Evolutionary conservation across 1,140 invertebrate species (phyloP).

Genomic region (Cherax destructor): DNA sequence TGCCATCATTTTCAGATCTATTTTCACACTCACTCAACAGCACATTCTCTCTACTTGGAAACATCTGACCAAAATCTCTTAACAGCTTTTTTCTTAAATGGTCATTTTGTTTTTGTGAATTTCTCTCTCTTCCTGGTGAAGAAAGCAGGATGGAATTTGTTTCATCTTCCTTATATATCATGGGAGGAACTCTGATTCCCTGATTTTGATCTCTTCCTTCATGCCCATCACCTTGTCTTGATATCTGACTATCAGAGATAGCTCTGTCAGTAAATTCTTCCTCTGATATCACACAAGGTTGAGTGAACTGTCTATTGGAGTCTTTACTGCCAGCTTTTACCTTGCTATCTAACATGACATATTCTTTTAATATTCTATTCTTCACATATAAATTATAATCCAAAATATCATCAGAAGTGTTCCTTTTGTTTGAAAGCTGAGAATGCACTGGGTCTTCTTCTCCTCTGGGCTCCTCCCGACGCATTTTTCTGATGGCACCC

Average conservation of each 20-base stretch:
- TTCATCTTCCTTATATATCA: not conserved
- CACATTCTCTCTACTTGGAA: conserved; percentile 48
- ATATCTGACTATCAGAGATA: conserved; percentile 37
- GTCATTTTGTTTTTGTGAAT: not conserved
- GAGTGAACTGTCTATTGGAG: not conserved
- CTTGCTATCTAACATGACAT: not conserved
- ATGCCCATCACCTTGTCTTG: conserved; percentile 51
- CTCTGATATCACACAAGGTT: conserved; percentile 21
- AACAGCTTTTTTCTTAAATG: not conserved
- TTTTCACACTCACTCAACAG: not conserved
- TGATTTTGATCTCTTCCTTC: conserved; percentile 45
- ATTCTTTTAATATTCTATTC: not conserved
- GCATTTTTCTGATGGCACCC: not conserved
- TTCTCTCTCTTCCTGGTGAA: not conserved
- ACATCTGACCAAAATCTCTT: conserved; percentile 59
- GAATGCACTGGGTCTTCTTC: conserved; percentile 27
- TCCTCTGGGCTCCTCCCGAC: conserved; percentile 13
- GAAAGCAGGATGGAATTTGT: not conserved
- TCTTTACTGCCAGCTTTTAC: not conserved
- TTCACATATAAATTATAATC: conserved; percentile 3
- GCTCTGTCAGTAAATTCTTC: conserved; percentile 12
- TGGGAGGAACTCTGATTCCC: not conserved
- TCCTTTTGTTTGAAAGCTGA: not conserved
- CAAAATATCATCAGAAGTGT: not conserved
- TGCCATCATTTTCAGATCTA: not conserved